These are phyloP conservation scores for Drosophila pallidifrons DNA, from an alignment of 1,140 invertebrate genomes.

Conservation along the genomic window DNA sequence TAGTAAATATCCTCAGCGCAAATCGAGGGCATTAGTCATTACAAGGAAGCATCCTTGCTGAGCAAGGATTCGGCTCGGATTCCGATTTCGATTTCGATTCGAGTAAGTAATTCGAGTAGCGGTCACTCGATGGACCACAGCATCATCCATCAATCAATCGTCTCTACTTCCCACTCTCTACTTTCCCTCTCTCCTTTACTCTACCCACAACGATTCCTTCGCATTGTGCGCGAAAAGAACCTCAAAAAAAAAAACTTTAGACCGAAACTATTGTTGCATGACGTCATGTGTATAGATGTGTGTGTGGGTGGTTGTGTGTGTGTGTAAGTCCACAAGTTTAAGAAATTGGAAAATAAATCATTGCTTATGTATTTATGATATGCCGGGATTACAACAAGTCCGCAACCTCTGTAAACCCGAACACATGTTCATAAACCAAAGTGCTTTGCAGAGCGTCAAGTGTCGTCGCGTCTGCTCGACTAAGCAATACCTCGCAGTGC, in stretches of 20 bases:
- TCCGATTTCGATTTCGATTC: too few relatives aligned
- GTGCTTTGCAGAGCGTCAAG: neutral
- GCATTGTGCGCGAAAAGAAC: constrained; percentile 2
- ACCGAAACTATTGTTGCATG: constrained; percentile 1
- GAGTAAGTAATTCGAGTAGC: neutral
- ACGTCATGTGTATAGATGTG: neutral
- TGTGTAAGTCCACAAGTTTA: neutral
- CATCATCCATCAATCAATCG: constrained; percentile 74
- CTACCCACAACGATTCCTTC: too few relatives aligned
- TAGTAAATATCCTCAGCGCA: constrained; percentile 7
- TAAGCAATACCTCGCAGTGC: neutral
- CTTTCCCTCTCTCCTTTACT: neutral
- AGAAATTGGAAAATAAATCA: constrained; percentile 1
- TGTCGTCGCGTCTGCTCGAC: neutral
- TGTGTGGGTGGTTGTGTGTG: neutral
- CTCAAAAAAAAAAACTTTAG: neutral
- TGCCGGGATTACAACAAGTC: constrained; percentile 9
- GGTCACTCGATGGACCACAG: constrained; percentile 13
- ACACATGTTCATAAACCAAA: constrained; percentile 5
- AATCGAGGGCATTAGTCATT: constrained; percentile 53
- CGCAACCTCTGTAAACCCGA: neutral
- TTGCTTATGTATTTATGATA: constrained; percentile 12
- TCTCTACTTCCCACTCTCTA: neutral
- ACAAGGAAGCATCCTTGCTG: constrained; percentile 7
- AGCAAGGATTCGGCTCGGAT: neutral